Conservation (phyloP, 2,888 invertebrate species). For the Neuroscelio doddi region DNA sequence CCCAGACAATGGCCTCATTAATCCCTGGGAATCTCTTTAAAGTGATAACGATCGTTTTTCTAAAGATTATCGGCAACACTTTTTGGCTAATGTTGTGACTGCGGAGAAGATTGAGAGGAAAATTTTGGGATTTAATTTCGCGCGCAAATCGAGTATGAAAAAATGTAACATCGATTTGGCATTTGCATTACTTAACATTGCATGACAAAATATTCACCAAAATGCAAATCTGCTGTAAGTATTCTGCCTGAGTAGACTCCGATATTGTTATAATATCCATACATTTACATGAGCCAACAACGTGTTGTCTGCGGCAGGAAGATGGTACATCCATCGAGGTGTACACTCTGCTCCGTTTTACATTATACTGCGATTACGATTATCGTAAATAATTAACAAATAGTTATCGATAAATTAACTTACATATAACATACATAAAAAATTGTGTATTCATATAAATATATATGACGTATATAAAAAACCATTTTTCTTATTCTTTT, state of each 20-base stretch:
- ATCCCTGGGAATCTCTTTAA: slow-evolving; percentile 58
- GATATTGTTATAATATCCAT: slow-evolving; percentile 48
- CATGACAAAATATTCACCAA: slow-evolving; percentile 49
- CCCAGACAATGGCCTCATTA: slow-evolving; percentile 65
- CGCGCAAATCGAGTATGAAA: slow-evolving; percentile 26
- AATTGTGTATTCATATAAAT: too few relatives aligned
- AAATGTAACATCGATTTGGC: slow-evolving; percentile 39
- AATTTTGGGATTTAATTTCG: slow-evolving; percentile 1
- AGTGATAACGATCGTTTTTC: slow-evolving; percentile 46
- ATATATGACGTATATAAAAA: too few relatives aligned
- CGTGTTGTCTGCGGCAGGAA: slow-evolving; percentile 40
- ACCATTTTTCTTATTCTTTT: too few relatives aligned
- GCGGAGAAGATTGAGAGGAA: neutral
- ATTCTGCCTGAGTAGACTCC: slow-evolving; percentile 42
- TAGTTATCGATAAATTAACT: slow-evolving; percentile 19
- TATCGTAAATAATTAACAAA: slow-evolving; percentile 34
- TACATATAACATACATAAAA: too few relatives aligned
- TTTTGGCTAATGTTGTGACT: too few relatives aligned
- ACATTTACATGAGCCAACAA: slow-evolving; percentile 47
- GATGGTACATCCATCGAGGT: slow-evolving; percentile 24
- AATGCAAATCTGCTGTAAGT: slow-evolving; percentile 47
- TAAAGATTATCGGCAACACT: too few relatives aligned
- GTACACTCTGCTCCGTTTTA: slow-evolving; percentile 17
- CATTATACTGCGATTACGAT: slow-evolving; percentile 28
- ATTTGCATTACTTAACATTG: slow-evolving; percentile 47